phyloP scores from a whole-genome alignment of 1,140 invertebrate genomes.

The Trichonephila clavata region DNA sequence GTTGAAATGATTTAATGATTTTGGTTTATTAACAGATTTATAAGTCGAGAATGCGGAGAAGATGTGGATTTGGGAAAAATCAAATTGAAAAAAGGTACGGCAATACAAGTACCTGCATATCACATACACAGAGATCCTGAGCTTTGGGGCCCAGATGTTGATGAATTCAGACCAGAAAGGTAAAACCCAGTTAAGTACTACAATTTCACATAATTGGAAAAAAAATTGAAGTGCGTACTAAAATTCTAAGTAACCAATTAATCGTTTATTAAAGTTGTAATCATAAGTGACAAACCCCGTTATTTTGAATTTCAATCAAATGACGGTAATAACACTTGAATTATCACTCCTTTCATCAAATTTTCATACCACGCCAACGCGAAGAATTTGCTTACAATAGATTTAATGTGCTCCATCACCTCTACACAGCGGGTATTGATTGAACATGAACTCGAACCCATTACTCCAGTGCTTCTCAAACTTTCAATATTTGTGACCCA shows the following conservation, averaged over 20 bases:
- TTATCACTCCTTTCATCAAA: too few relatives aligned
- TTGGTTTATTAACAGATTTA: not conserved
- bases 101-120: constrained; percentile 30
- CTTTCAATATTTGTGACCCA: too few relatives aligned
- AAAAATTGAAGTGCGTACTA: not conserved
- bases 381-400: too few relatives aligned
- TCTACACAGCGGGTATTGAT: too few relatives aligned
- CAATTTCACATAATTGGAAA: not conserved
- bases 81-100: constrained; percentile 22
- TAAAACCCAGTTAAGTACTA: not conserved
- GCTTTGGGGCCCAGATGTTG: not conserved
- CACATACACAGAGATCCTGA: not conserved
- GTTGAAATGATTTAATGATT: too few relatives aligned
- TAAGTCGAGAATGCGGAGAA: constrained; percentile 20
- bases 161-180: constrained; percentile 45
- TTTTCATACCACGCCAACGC: too few relatives aligned
- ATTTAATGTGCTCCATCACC: too few relatives aligned
- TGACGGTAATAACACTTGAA: too few relatives aligned
- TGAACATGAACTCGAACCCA: too few relatives aligned
- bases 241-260: not conserved
- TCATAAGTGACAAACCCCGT: too few relatives aligned
- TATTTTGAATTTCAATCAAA: too few relatives aligned
- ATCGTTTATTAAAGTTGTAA: not conserved
- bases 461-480: too few relatives aligned
- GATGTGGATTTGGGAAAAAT: constrained; percentile 9